Evolutionary conservation across 2,888 invertebrate genomes (phyloP).

Genomic region (Latheticus oryzae): DNA sequence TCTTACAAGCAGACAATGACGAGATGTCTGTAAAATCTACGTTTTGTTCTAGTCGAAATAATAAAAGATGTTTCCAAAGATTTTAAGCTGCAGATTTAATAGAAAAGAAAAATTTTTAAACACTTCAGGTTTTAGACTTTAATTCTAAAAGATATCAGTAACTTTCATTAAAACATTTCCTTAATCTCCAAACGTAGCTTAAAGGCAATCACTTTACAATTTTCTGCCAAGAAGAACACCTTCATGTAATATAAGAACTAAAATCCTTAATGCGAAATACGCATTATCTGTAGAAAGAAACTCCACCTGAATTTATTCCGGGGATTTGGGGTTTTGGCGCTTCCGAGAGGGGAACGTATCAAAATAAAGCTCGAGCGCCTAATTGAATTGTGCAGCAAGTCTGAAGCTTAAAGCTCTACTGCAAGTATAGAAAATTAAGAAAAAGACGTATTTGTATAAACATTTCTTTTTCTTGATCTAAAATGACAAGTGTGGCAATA

Average conservation of each 20-base stretch:
- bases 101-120: too few relatives aligned
- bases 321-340: conserved; percentile 16
- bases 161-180: background rate
- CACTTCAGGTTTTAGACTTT: too few relatives aligned
- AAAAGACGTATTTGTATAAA: too few relatives aligned
- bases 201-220: conserved; percentile 18
- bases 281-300: conserved; percentile 17
- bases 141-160: background rate
- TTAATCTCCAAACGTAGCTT: conserved; percentile 3
- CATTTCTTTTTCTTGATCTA: too few relatives aligned
- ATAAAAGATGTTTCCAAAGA: too few relatives aligned
- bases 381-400: conserved; percentile 12
- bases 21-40: conserved; percentile 13
- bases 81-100: background rate
- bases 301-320: conserved; percentile 19
- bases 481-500: conserved; percentile 28
- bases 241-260: conserved; percentile 23
- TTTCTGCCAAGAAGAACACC: conserved; percentile 18
- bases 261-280: conserved; percentile 19
- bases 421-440: too few relatives aligned
- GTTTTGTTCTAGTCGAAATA: conserved; percentile 15
- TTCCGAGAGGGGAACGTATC: conserved; percentile 5
- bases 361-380: conserved; percentile 5
- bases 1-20: conserved; percentile 15
- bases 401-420: too few relatives aligned